These are phyloP conservation scores for Anguilla japonica DNA, from an alignment of 2,113 vertebrate species.

Conservation along the genomic window DNA sequence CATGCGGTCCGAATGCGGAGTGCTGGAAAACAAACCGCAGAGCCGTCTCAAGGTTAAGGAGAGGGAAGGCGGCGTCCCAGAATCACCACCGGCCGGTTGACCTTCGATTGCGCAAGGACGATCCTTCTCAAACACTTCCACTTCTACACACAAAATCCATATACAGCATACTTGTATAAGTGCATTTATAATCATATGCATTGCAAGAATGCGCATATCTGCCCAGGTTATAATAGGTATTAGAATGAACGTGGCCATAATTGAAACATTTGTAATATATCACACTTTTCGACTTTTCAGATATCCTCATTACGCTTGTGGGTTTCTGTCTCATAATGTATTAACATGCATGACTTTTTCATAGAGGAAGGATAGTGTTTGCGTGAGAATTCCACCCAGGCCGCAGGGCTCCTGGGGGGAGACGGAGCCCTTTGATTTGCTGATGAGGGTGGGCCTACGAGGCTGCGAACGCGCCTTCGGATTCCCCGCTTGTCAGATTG, in stretches of 20 bases:
- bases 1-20: background rate
- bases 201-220: no score
- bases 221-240: background rate
- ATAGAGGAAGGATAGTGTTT: background rate
- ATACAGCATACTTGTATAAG: background rate
- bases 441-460: background rate
- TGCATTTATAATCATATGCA: no score
- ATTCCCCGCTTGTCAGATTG: slow-evolving; percentile 8
- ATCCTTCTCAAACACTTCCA: background rate
- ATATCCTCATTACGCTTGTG: background rate
- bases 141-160: background rate
- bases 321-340: background rate
- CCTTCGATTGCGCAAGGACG: background rate
- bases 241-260: background rate
- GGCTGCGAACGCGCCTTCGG: background rate
- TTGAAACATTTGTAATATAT: background rate
- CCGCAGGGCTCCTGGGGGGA: background rate
- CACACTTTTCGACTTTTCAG: background rate
- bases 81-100: background rate
- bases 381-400: background rate
- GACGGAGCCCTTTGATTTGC: background rate
- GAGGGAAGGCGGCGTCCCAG: background rate
- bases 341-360: background rate
- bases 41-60: slow-evolving; percentile 1
- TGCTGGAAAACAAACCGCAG: background rate